Conservation (phyloP, 2,113 vertebrate species). For the Ranitomeya variabilis region DNA sequence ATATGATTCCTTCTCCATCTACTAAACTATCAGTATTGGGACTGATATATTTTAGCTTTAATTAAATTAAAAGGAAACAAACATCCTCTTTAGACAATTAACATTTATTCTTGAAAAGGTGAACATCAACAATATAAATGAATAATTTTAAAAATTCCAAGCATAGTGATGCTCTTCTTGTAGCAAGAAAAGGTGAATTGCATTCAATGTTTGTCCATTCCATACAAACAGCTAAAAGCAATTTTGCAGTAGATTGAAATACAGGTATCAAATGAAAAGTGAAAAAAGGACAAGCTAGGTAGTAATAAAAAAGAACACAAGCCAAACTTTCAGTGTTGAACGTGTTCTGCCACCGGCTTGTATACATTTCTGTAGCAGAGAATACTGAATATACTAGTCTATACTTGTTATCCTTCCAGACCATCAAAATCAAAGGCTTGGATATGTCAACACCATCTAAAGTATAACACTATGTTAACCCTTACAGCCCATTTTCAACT, state of each 20-base stretch:
- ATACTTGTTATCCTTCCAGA: neutral
- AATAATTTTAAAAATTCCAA: slow-evolving; percentile 52
- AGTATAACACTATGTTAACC: neutral
- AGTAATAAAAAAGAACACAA: neutral
- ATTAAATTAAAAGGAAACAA: neutral
- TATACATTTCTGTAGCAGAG: neutral
- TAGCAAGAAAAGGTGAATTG: slow-evolving; percentile 7
- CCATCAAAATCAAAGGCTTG: neutral
- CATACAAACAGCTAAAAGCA: neutral
- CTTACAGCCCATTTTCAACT: no score
- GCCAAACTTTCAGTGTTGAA: neutral
- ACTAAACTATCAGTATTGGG: neutral
- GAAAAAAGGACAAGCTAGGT: neutral
- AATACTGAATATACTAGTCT: neutral
- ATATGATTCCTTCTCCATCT: neutral
- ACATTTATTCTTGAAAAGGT: slow-evolving; percentile 57
- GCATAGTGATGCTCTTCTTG: slow-evolving; percentile 38
- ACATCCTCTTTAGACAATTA: slow-evolving; percentile 46
- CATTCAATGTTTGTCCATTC: neutral
- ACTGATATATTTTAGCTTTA: neutral
- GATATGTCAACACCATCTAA: neutral
- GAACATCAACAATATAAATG: slow-evolving; percentile 56
- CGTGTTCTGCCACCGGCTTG: neutral
- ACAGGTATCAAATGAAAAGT: neutral
- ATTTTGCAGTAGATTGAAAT: neutral